phyloP scores from a whole-genome alignment of 2,888 invertebrate genomes.

The Drosophila subquinaria region DNA sequence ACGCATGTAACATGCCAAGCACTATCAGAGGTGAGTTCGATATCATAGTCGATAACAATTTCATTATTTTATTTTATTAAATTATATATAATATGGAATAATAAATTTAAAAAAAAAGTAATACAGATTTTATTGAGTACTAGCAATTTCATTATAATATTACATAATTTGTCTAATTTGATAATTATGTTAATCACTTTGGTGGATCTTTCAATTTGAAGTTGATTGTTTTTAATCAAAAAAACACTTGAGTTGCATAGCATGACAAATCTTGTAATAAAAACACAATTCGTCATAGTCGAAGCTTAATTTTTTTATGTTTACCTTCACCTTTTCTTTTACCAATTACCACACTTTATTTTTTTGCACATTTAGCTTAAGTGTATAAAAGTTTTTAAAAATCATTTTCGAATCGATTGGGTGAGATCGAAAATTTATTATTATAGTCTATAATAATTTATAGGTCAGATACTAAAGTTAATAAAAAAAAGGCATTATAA shows the following conservation, averaged over 20 bases:
- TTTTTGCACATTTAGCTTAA: slow-evolving; percentile 1
- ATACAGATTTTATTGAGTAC: too few species aligned
- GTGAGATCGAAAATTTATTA: background rate
- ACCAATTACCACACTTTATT: slow-evolving; percentile 17
- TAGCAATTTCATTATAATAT: background rate
- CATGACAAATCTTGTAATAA: slow-evolving; percentile 44
- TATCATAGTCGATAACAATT: background rate
- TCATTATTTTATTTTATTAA: too few species aligned
- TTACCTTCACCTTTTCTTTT: slow-evolving; percentile 39
- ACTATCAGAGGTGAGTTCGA: slow-evolving; percentile 83
- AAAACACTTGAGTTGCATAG: slow-evolving; percentile 21
- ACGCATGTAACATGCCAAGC: slow-evolving; percentile 83
- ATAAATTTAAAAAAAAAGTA: too few species aligned
- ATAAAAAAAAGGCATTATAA: too few species aligned
- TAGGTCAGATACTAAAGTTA: too few species aligned
- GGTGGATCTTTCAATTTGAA: background rate
- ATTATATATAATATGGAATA: too few species aligned
- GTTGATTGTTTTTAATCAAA: slow-evolving; percentile 13
- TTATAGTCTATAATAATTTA: too few species aligned
- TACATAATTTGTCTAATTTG: slow-evolving; percentile 1
- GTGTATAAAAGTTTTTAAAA: background rate
- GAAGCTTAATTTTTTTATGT: slow-evolving; percentile 3
- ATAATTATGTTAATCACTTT: background rate
- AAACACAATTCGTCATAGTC: slow-evolving; percentile 34
- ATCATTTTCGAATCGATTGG: background rate